Evolutionary conservation across 2,888 invertebrate genomes (phyloP).

Genomic region (Euplagia quadripunctaria): DNA sequence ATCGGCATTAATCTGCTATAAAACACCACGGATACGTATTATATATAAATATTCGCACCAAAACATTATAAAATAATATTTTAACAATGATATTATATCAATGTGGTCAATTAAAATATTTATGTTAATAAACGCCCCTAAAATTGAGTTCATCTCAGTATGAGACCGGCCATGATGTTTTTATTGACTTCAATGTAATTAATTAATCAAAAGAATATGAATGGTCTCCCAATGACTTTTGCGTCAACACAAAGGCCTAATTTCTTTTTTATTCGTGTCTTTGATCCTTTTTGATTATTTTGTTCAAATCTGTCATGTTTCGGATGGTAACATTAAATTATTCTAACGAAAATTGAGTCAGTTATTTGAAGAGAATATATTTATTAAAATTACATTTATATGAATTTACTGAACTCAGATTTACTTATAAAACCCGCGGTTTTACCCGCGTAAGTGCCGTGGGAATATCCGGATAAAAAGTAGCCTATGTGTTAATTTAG

Average conservation of each 20-base stretch:
- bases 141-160: constrained; percentile 57
- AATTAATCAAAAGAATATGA: constrained; percentile 78
- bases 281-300: constrained; percentile 32
- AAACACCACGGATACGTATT: constrained; percentile 54
- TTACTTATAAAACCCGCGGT: background rate
- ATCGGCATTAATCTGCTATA: constrained; percentile 59
- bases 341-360: background rate
- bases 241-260: constrained; percentile 48
- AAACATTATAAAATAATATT: constrained; percentile 52
- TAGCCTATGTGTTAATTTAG: too few relatives aligned
- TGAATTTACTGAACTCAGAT: background rate
- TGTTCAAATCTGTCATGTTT: constrained; percentile 25
- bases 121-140: constrained; percentile 75
- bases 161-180: constrained; percentile 68
- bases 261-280: constrained; percentile 35
- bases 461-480: too few relatives aligned
- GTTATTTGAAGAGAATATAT: background rate
- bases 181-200: constrained; percentile 64
- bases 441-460: too few relatives aligned
- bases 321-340: background rate
- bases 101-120: constrained; percentile 78
- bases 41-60: constrained; percentile 50
- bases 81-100: constrained; percentile 59
- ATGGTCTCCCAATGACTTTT: constrained; percentile 64
- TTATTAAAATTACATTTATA: background rate